Evolutionary conservation across 1,140 invertebrate genomes (phyloP).

Genomic region (Helicoverpa zea): DNA sequence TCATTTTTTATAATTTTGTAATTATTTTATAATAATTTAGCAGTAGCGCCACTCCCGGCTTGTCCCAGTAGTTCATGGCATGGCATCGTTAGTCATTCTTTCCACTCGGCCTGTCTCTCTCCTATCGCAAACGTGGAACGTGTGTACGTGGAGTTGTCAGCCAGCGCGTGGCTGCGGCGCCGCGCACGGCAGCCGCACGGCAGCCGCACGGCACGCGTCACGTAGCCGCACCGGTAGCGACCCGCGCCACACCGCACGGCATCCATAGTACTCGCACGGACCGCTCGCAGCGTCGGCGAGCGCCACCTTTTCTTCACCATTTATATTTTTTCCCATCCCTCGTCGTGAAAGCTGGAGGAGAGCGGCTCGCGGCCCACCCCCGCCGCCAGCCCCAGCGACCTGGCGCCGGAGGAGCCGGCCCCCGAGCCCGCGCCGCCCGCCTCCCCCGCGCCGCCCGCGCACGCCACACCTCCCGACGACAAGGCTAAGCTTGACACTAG

Average conservation of each 20-base stretch:
- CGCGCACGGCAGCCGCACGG: neutral
- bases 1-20: conserved; percentile 59
- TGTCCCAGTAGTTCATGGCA: conserved; percentile 76
- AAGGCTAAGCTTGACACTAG: conserved; percentile 69
- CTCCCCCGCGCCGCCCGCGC: conserved; percentile 59
- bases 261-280: conserved; percentile 21
- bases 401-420: conserved; percentile 48
- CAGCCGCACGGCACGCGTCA: conserved; percentile 4
- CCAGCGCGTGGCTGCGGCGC: too few species aligned
- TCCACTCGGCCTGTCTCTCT: conserved; percentile 71
- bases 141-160: too few species aligned
- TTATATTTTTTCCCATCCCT: conserved; percentile 68
- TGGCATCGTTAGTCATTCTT: conserved; percentile 76
- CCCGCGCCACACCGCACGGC: conserved; percentile 19
- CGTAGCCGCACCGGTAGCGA: conserved; percentile 18
- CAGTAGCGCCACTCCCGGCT: conserved; percentile 72
- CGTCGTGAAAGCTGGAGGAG: conserved; percentile 77
- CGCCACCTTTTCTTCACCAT: conserved; percentile 59
- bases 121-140: conserved; percentile 44
- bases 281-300: conserved; percentile 47
- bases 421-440: conserved; percentile 57
- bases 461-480: conserved; percentile 70
- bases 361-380: conserved; percentile 59
- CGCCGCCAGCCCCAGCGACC: conserved; percentile 59
- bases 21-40: conserved; percentile 64